These are phyloP conservation scores for Vulpes vulpes DNA, from an alignment of 2,113 vertebrate species.

Conservation along the genomic window DNA sequence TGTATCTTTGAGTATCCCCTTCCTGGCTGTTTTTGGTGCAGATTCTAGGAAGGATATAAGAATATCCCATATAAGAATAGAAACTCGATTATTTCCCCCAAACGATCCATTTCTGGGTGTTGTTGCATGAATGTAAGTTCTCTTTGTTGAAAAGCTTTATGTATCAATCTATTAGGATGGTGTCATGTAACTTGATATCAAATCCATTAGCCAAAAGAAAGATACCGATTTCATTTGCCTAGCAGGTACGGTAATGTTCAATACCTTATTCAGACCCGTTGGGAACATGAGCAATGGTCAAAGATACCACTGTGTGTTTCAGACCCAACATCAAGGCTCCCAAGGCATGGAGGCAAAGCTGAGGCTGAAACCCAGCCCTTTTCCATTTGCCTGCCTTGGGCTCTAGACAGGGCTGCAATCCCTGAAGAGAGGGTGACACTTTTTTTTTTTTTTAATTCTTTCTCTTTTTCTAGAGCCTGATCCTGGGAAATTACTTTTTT, in stretches of 20 bases:
- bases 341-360: neutral
- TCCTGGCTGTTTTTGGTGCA: neutral
- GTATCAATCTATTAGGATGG: neutral
- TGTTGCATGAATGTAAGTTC: neutral
- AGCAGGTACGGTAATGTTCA: neutral
- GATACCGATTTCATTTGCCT: neutral
- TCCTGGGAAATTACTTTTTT: constrained; percentile 24
- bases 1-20: neutral
- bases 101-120: neutral
- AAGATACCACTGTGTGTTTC: neutral
- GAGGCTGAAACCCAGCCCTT: neutral
- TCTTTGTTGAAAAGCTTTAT: constrained; percentile 2
- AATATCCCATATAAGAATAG: neutral
- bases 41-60: neutral
- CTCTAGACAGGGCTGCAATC: neutral
- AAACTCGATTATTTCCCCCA: neutral
- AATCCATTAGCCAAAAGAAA: neutral
- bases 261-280: neutral
- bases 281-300: neutral
- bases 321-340: neutral
- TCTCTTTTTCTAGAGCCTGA: neutral
- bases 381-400: neutral
- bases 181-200: neutral
- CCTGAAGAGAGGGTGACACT: neutral
- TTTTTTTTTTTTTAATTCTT: neutral